These are phyloP conservation scores for western clawed frog (Xenopus tropicalis) DNA, from an alignment of 2,113 vertebrate species.

Conservation along the genomic window UCB_Xtro_10.0 CM004450.2:62363001-62363500, in stretches of 20 bases:
- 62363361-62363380: too few species aligned
- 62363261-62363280: background rate
- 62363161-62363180: conserved; percentile 92
- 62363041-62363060: conserved; percentile 98
- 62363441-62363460: too few species aligned
- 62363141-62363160: conserved; percentile 95
- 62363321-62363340: too few species aligned
- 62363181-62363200: conserved; percentile 83
- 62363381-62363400: too few species aligned
- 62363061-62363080: conserved; percentile 85
- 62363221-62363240: conserved; percentile 93
- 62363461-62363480: too few species aligned
- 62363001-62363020: too few species aligned
- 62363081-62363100: conserved; percentile 92
- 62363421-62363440: too few species aligned
- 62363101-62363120: conserved; percentile 92
- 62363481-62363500: too few species aligned
- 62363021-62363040: conserved; percentile 87
- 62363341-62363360: too few species aligned
- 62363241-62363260: conserved; percentile 82
- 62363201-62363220: conserved; percentile 90
- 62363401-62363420: too few species aligned
- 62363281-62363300: too few species aligned
- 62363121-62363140: conserved; percentile 90
- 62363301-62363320: too few species aligned